Percentiles rank a stretch among this genome's conserved stretches.
These are phyloP conservation scores for Sander vitreus DNA, from an alignment of 2,113 vertebrate genomes.

Conservation along the genomic window DNA sequence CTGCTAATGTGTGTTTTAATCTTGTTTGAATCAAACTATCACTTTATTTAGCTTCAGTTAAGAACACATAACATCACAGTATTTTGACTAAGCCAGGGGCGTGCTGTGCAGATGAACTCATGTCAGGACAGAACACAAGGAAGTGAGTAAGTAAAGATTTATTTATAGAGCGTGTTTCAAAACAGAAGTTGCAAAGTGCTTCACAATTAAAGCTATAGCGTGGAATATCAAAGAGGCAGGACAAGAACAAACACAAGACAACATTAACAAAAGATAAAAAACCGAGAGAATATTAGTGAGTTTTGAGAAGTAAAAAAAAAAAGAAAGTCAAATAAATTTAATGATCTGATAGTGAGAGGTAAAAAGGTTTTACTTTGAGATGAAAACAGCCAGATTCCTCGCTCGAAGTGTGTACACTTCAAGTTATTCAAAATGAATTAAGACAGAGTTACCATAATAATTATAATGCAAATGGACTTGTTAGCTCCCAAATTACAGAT, in stretches of 20 bases:
- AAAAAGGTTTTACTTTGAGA: background rate
- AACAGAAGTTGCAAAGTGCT: background rate
- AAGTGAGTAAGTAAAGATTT: background rate
- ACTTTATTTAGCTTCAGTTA: background rate
- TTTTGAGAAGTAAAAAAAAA: background rate
- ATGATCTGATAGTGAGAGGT: background rate
- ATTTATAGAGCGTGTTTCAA: background rate
- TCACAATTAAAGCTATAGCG: background rate
- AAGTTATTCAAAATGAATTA: background rate
- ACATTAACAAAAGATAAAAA: background rate
- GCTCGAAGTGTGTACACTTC: background rate
- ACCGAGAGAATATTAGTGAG: background rate
- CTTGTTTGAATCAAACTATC: background rate
- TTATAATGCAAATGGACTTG: background rate
- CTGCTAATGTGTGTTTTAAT: background rate
- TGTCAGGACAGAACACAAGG: background rate
- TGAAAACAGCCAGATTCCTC: background rate
- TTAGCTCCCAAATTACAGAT: background rate
- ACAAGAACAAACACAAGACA: background rate
- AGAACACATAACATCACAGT: background rate
- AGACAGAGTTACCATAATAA: too few species aligned
- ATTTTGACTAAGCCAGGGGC: background rate
- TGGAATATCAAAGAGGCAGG: background rate
- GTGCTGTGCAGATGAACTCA: background rate
- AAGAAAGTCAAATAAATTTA: background rate